A percentile compares a stretch with the other conserved stretches of the same genome.
Conservation (phyloP, 2,113 vertebrate genomes). For the Sinocyclocheilus maitianheensis region DNA sequence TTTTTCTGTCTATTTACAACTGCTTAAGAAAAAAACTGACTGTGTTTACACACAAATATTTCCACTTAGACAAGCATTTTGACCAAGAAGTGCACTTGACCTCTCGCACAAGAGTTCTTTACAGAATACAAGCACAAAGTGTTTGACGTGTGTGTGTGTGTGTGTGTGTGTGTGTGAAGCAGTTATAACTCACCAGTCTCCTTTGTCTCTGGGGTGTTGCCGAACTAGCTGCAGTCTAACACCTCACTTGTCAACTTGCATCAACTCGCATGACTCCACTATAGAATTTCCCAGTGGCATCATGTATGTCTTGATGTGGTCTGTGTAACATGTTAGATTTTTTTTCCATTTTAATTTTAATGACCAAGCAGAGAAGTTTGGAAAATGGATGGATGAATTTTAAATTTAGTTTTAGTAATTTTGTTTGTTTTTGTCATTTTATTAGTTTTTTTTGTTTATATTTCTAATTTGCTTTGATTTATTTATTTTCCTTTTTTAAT, state of each 20-base stretch:
- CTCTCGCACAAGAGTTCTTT: neutral
- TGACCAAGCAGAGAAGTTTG: too few species aligned
- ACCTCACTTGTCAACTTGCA: neutral
- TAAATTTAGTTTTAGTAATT: too few species aligned
- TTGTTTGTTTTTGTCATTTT: too few species aligned
- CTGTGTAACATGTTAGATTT: neutral
- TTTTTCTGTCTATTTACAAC: neutral
- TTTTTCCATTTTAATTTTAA: too few species aligned
- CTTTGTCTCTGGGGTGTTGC: neutral
- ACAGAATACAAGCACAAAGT: neutral
- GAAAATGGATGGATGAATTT: too few species aligned
- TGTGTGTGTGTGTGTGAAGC: neutral
- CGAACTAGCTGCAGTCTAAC: neutral
- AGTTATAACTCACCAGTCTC: neutral
- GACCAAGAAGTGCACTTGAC: neutral
- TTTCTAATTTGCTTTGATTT: too few species aligned
- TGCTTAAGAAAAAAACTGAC: neutral
- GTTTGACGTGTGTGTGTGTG: neutral
- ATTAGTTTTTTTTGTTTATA: too few species aligned
- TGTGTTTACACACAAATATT: neutral
- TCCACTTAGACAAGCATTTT: neutral
- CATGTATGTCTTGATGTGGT: neutral
- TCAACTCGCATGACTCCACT: neutral
- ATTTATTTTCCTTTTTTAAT: too few species aligned
- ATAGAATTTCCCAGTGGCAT: slow-evolving; percentile 12